Base-by-base conservation (phyloP, 2,797 vertebrate species). In the Poeciliopsis turneri region DNA sequence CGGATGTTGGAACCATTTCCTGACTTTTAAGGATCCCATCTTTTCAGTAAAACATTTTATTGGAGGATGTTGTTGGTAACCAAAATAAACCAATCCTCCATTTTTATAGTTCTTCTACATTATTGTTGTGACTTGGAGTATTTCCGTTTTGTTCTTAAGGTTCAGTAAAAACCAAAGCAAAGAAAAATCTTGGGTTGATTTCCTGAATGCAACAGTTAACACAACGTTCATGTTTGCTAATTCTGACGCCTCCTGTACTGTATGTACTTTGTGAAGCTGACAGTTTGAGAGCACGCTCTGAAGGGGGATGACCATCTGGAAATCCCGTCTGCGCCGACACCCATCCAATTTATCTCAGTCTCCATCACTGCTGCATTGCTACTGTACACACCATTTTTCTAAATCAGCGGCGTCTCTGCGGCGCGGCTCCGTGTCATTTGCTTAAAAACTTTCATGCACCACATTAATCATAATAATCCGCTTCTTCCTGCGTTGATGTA, bases 381-480 rank as follows among this genome's bases (percentile, higher is more conserved):
- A 87, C 82, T 75, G 77, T 77, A 76, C 20, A 55, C 81, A 79
- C 83, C 80, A 79, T 92, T 76, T 87, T 78, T 92, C 79, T 76
- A 84, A 89, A 88, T 88, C 83, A 88, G 88, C 88, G 74, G 11
- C n/a, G 45, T 82, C 74, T 81, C 78, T 15, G 78, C 23, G 1
- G 72, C 81, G 47, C 74, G 25, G 79, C 87, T 86, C 68, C 25
- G 47, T 87, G 86, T 85, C 88, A 81, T 88, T 85, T 84, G 82
- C 83, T 70, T 75, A 80, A 86, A 90, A 90, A 86, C 78, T 77
- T 73, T 20, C 61, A 30, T 39, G 80, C 76, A 41, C 71, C 89
- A 79, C 87, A 92, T 92, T 92, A 89, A 89, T 93, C 90, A 90
- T 89, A 85, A 93, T 92, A 89, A 93, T 89, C 76, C 75, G 1